A percentile compares a stretch with the other conserved stretches of the same genome.
Conservation (phyloP, 2,113 vertebrate genomes). For the Neolamprologus devosi region DNA sequence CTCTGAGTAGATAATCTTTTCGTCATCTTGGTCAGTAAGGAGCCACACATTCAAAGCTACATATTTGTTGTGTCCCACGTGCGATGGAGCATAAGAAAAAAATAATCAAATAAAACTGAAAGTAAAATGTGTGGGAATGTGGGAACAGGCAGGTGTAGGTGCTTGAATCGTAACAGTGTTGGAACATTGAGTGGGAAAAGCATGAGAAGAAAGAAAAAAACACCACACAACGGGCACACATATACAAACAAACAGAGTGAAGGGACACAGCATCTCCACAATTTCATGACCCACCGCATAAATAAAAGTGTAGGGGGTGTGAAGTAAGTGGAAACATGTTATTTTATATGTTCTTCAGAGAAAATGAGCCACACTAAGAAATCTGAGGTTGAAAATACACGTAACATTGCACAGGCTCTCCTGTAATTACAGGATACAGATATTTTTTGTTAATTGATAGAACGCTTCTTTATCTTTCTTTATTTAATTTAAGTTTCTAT, state of each 20-base stretch:
- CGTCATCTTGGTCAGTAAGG: neutral
- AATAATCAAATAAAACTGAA: neutral
- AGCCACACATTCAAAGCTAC: neutral
- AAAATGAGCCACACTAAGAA: neutral
- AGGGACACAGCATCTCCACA: neutral
- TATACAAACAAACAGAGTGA: neutral
- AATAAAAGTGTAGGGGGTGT: neutral
- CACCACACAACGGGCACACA: neutral
- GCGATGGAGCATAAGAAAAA: neutral
- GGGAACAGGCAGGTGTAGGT: neutral
- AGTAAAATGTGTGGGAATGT: neutral
- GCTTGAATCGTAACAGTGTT: neutral
- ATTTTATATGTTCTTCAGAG: neutral
- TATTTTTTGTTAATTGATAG: neutral
- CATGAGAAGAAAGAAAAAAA: neutral
- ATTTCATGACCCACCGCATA: neutral
- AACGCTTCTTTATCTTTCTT: neutral
- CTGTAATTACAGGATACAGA: neutral
- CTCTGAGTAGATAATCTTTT: neutral
- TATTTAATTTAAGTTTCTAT: neutral
- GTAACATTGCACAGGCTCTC: neutral
- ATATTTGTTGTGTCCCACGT: neutral
- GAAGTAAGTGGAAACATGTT: neutral
- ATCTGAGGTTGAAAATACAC: neutral
- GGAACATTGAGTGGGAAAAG: neutral